phyloP scores from a whole-genome alignment of 2,888 invertebrate genomes.

The Mesorhabditis spiculigera region DNA sequence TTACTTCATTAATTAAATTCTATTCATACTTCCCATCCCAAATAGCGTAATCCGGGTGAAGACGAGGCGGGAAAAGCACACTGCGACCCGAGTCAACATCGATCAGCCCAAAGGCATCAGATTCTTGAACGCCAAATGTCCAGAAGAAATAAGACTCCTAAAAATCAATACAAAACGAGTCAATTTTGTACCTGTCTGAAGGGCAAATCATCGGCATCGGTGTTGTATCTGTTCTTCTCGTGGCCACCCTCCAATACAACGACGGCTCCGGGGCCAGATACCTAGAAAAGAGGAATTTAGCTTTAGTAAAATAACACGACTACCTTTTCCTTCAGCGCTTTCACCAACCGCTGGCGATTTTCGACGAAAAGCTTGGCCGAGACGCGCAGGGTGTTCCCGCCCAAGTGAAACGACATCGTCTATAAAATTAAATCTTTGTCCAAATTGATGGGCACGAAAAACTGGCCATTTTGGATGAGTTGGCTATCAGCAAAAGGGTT shows the following conservation, averaged over 20 bases:
- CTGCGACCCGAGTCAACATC: conserved; percentile 63
- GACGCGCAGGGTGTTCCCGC: conserved; percentile 41
- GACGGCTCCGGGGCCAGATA: conserved; percentile 21
- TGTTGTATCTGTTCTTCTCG: conserved; percentile 53
- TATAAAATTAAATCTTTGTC: neutral
- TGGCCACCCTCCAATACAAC: conserved; percentile 48
- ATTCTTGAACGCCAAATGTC: conserved; percentile 88
- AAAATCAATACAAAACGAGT: neutral
- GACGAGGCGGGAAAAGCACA: conserved; percentile 79
- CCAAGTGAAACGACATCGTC: conserved; percentile 27
- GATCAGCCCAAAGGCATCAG: conserved; percentile 79
- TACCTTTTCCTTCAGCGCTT: conserved; percentile 21
- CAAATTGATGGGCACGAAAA: too few species aligned
- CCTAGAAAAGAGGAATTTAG: neutral
- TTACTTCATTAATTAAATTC: neutral
- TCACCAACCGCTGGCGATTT: conserved; percentile 43
- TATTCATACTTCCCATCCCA: conserved; percentile 79
- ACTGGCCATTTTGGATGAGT: too few species aligned
- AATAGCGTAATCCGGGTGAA: conserved; percentile 80
- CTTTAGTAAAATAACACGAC: neutral
- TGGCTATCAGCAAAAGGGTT: too few species aligned
- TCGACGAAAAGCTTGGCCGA: conserved; percentile 42
- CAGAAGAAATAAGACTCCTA: conserved; percentile 96
- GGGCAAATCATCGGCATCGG: conserved; percentile 52
- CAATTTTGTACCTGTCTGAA: conserved; percentile 44